Base-by-base conservation (phyloP, 2,113 vertebrate species). In the Emydura subglobosa region DNA sequence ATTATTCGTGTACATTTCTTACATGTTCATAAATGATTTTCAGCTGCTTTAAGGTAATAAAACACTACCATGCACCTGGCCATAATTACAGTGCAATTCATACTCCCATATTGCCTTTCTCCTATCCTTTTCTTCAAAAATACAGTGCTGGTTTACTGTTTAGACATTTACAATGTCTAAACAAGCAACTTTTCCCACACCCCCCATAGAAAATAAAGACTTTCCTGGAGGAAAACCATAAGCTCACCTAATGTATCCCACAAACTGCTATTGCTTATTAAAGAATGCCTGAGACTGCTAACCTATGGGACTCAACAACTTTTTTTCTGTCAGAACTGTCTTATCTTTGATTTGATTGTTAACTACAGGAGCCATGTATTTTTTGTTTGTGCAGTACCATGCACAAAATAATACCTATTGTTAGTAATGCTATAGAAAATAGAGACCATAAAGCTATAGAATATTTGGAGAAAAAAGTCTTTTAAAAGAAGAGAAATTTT, bases 21-120 rank as follows among this genome's bases (percentile, higher is more conserved):
- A 55, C 39, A 88, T 92, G 92, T 84, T 94, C 93, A 80, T 53
- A 79, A 86, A 79, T 88, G 83, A 74, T 91, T 96, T 96, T 94
- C 85, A 88, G 50, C 79, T 95, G 76, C 85, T 95, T 68, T 16
- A 86, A 86, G 85, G 61, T 65, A 86, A 91, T 92, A 94, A 93
- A 54, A 94, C 87, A 89, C 78, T 92, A 50, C 86, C 17, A 50
- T 51, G 84, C 78, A 87, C 80, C 44, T 92, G 57, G 49, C 72
- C 22, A 14, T 39, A 44, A 29, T 6, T 19, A 49, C 80, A 59
- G 74, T 90, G 79, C 89, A 95, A 34, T 86, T 47, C 34, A 81
- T 42, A 22, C 78, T 88, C 80, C 25, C 1, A 57, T 55, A 53
- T 90, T 88, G 50, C 17, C 19, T 92, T 94, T 65, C 25, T 83